Evolutionary conservation across 1,140 invertebrate genomes (phyloP), one percentile per base, ranked within the genome.

Genomic region (Brachionus sp.): DNA sequence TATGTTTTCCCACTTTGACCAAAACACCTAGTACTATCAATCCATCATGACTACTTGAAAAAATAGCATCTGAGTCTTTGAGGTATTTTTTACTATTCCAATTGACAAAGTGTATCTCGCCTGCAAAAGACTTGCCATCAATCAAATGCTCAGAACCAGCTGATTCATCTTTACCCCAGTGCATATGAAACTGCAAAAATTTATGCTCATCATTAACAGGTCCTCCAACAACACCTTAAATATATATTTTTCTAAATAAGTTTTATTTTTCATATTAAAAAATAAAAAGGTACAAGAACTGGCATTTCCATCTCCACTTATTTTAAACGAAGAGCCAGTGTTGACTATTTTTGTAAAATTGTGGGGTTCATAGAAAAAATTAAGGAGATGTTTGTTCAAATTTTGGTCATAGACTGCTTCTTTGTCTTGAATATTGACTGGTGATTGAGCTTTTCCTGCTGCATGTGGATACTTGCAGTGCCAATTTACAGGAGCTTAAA

Each of bases 41-140:
- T 35, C 95, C 96, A 87, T 96, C 93, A 1, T 92, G 90, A 70
- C 94, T 91, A 84, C 92, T 92, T 10, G 64, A 44, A 16, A 1
- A 10, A 0, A 93, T 92, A 0, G 95, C 95, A 87, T 95, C 93
- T 2, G 88, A 88, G 86, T 96, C 93, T 39, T 92, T 93, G 77
- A 89, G 88, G 88, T 95, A 98, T 86, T 94, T 95, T 84, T 91
- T 92, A 77, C 92, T 92, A 87, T 97, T 97, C 93, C 94, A 97
- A 87, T 97, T 95, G 0, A 98, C 95, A 84, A 98, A 91, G 88
- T 97, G 95, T 37, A 97, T 90, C 92, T 98, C 96, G 29, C 93
- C 94, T 7, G 95, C 92, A 88, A 93, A 98, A 23, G 92, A 90
- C 84, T 93, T 91, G 3, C 95, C 95, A 87, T 97, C 93, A 1